These are phyloP conservation scores for Plectropomus leopardus DNA, from an alignment of 2,113 vertebrate species.

Conservation along the genomic window DNA sequence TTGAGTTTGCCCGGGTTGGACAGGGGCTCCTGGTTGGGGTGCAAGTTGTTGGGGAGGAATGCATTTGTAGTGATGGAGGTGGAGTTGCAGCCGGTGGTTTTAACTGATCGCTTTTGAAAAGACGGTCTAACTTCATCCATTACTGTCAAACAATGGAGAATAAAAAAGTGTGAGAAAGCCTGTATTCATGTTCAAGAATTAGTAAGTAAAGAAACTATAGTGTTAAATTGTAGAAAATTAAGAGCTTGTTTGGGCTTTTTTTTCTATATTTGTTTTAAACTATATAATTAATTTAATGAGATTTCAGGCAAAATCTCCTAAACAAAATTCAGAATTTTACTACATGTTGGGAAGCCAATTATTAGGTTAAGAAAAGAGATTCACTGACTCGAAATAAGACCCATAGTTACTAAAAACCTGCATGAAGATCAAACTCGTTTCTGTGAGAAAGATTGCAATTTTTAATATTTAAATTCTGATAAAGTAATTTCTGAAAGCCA, in stretches of 20 bases:
- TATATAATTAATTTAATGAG: neutral
- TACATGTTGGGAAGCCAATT: neutral
- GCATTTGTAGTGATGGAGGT: slow-evolving; percentile 72
- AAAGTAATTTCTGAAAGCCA: neutral
- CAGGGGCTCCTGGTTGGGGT: slow-evolving; percentile 82
- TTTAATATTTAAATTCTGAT: slow-evolving; percentile 13
- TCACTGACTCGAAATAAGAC: slow-evolving; percentile 2
- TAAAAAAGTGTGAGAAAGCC: slow-evolving; percentile 75
- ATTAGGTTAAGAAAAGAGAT: slow-evolving; percentile 7
- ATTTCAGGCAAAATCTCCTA: slow-evolving; percentile 20
- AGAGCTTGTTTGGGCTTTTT: neutral
- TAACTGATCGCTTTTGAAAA: slow-evolving; percentile 89
- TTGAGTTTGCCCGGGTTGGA: slow-evolving; percentile 72
- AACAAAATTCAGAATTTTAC: neutral
- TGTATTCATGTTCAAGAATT: slow-evolving; percentile 30
- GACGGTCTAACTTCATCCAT: slow-evolving; percentile 91
- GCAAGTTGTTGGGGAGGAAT: slow-evolving; percentile 81
- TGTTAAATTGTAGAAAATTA: neutral
- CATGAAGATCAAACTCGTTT: neutral
- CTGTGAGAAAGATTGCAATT: neutral
- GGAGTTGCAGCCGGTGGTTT: slow-evolving; percentile 84
- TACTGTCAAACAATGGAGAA: slow-evolving; percentile 93
- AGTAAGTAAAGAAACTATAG: slow-evolving; percentile 9
- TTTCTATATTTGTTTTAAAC: slow-evolving; percentile 4
- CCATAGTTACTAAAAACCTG: neutral